phyloP scores from a whole-genome alignment of 2,797 vertebrate species.

The Amniataba percoides region DNA sequence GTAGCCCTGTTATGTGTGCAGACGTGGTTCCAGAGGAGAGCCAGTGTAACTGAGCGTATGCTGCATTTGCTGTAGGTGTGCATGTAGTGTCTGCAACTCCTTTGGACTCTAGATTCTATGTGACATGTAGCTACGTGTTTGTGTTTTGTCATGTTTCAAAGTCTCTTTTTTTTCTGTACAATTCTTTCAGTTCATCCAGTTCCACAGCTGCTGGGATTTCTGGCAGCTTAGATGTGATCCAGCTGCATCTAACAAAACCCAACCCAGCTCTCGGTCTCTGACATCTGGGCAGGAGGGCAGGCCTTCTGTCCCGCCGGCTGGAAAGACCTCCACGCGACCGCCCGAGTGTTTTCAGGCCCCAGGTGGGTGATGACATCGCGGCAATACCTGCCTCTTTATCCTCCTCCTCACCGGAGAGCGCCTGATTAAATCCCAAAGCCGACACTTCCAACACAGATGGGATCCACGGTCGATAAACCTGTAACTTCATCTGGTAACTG shows the following conservation, averaged over 20 bases:
- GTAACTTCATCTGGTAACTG: constrained; percentile 55
- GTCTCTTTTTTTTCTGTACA: constrained; percentile 70
- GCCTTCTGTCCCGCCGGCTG: constrained; percentile 28
- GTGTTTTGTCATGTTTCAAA: constrained; percentile 59
- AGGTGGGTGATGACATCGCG: constrained; percentile 49
- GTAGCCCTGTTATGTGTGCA: constrained; percentile 59
- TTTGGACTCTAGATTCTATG: constrained; percentile 62
- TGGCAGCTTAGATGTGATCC: constrained; percentile 43
- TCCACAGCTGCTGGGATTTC: constrained; percentile 56
- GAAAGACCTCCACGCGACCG: constrained; percentile 40
- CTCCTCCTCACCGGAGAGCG: constrained; percentile 37
- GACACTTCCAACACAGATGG: constrained; percentile 50
- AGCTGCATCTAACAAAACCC: constrained; percentile 42
- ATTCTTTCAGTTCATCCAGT: constrained; percentile 75
- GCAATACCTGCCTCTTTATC: constrained; percentile 28
- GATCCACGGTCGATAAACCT: constrained; percentile 46
- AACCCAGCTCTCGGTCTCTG: constrained; percentile 39
- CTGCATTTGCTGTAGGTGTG: constrained; percentile 52
- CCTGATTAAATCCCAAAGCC: constrained; percentile 44
- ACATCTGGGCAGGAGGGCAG: constrained; percentile 27
- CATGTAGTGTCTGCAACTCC: constrained; percentile 77
- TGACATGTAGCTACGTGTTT: constrained; percentile 56
- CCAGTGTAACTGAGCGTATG: constrained; percentile 43
- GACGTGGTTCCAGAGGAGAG: constrained; percentile 63
- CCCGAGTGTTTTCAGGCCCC: constrained; percentile 33